phyloP scores from a whole-genome alignment of 1,140 invertebrate genomes.

The Ips typographus region DNA sequence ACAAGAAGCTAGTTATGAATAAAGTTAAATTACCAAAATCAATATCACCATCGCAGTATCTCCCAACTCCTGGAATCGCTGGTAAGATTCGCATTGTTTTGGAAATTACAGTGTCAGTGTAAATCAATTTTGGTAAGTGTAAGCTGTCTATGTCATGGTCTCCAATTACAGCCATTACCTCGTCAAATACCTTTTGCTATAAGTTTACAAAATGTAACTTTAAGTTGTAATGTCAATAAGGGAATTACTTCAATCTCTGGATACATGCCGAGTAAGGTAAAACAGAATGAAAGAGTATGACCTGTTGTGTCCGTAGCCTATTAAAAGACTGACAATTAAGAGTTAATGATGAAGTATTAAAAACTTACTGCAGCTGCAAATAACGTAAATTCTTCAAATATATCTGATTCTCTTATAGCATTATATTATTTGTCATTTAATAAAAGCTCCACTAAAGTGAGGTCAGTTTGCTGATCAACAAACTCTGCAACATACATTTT shows the following conservation, averaged over 20 bases:
- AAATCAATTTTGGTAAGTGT: not conserved
- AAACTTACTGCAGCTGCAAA: slow-evolving; percentile 12
- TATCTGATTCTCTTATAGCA: not conserved
- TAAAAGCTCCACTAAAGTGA: not conserved
- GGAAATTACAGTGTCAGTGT: slow-evolving; percentile 11
- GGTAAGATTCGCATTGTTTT: slow-evolving; percentile 12
- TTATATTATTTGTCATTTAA: slow-evolving; percentile 1
- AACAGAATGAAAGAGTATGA: slow-evolving; percentile 5
- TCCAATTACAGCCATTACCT: slow-evolving; percentile 10
- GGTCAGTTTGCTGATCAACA: not conserved
- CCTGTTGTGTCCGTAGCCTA: slow-evolving; percentile 22
- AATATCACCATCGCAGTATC: slow-evolving; percentile 10
- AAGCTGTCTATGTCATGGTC: not conserved
- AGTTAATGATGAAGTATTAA: not conserved
- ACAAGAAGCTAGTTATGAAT: not conserved
- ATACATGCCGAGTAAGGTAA: slow-evolving; percentile 15
- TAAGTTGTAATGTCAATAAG: not conserved
- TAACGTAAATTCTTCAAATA: slow-evolving; percentile 4
- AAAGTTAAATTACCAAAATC: slow-evolving; percentile 3
- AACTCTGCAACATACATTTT: slow-evolving; percentile 1
- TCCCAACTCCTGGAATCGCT: not conserved
- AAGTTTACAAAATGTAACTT: not conserved
- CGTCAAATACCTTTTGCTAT: slow-evolving; percentile 12
- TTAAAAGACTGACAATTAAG: not conserved
- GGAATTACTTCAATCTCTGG: slow-evolving; percentile 3